Evolutionary conservation across 2,113 vertebrate species (phyloP).

Genomic region (Hippoglossus stenolepis): DNA sequence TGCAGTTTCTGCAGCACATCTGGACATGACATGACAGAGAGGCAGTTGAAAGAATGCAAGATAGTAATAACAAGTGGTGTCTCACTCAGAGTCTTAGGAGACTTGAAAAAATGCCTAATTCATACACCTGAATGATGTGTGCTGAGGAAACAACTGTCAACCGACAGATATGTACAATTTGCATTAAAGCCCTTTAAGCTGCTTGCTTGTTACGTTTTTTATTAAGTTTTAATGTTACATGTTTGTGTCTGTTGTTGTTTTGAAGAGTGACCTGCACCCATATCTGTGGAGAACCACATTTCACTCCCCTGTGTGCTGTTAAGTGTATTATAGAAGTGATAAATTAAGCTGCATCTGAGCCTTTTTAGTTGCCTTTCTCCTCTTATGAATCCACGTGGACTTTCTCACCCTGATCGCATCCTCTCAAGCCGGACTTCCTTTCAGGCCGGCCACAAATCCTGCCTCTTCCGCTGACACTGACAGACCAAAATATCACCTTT

Average conservation of each 20-base stretch:
- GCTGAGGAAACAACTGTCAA: neutral
- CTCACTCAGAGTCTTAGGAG: neutral
- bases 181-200: too few species aligned
- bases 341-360: too few species aligned
- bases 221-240: too few species aligned
- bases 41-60: constrained; percentile 6
- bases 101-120: neutral
- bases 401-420: neutral
- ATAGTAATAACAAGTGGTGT: constrained; percentile 1
- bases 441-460: constrained; percentile 27
- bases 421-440: constrained; percentile 23
- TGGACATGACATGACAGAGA: neutral
- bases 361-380: neutral
- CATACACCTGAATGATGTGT: neutral
- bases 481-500: constrained; percentile 31
- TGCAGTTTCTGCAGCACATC: constrained; percentile 18
- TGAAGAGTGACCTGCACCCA: too few species aligned
- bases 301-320: too few species aligned
- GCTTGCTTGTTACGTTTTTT: too few species aligned
- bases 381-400: neutral
- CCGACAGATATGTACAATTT: neutral
- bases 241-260: too few species aligned
- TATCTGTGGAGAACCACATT: too few species aligned
- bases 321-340: too few species aligned
- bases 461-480: neutral